Base-by-base conservation (phyloP, 1,140 invertebrate species). In the Drosophila bocki region DNA sequence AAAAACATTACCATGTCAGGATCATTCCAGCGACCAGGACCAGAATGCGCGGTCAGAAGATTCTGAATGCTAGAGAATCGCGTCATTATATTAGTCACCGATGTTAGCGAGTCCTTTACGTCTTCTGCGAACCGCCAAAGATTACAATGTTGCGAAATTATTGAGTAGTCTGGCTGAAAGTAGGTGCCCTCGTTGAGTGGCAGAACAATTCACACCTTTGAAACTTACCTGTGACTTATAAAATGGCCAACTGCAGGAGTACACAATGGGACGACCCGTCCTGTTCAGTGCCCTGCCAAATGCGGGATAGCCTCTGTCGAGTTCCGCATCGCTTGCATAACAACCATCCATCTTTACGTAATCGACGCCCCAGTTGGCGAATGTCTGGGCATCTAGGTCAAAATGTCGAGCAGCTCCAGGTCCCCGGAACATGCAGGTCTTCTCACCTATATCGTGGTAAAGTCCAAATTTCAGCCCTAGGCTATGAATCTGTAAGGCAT, bases 301-400 rank as follows among this genome's bases (percentile, higher is more conserved):
- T 8, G 54, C 67, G 5, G 83, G 79, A 44, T 87, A 87, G 4
- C 69, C 83, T 0, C n/a, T n/a, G 35, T 87, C 54, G 1, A 87
- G 26, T 2, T 82, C 44, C 0, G 22, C n/a, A 19, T 76, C 29
- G 5, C 32, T 44, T 0, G 97, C 95, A 93, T 98, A 97, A 92
- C 99, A 99, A 0, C 98, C 98, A 92, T 99, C 99, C 74, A 99
- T 93, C 93, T 99, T 99, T 0, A 99, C 96, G 86, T 99, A 99
- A 92, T 99, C 98, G 3, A 99, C 97, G 19, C 96, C 96, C 99
- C 99, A 99, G 1, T 96, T 95, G 33, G 97, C 98, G 94, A 99
- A 99, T 0, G 97, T 97, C n/a, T 96, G 93, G 0, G 98, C 98
- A 94, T 99, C 98, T 76, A 94, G 35, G 78, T 97, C 94, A 80